Percentiles rank a stretch among this genome's conserved stretches.
Evolutionary conservation across 2,113 vertebrate genomes (phyloP).

Genomic region (Mirza zaza): DNA sequence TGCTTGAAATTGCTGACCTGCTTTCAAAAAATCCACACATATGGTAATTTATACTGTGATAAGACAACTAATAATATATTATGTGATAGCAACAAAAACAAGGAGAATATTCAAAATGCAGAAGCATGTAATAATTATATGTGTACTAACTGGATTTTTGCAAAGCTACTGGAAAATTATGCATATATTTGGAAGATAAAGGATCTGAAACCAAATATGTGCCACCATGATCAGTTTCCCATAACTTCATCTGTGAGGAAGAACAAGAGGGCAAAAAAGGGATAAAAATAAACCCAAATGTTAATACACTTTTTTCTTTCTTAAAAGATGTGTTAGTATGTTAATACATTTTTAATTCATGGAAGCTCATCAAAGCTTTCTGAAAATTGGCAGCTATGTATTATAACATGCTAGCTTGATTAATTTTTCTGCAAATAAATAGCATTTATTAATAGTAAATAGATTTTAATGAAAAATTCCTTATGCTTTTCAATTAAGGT

Average conservation of each 20-base stretch:
- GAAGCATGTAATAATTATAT: background rate
- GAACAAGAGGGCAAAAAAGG: background rate
- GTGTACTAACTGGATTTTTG: background rate
- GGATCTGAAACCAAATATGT: conserved; percentile 29
- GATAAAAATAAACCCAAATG: conserved; percentile 41
- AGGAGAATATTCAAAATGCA: background rate
- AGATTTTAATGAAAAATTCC: conserved; percentile 32
- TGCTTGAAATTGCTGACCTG: background rate
- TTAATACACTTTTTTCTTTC: too few relatives aligned
- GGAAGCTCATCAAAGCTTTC: conserved; percentile 21
- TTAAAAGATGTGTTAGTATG: too few relatives aligned
- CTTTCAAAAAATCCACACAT: background rate
- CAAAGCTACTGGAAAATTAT: conserved; percentile 18
- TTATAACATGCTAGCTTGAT: background rate
- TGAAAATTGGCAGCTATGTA: conserved; percentile 9
- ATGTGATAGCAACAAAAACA: conserved; percentile 6
- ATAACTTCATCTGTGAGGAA: conserved; percentile 4
- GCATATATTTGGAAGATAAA: background rate
- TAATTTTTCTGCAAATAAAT: conserved; percentile 12
- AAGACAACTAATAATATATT: background rate
- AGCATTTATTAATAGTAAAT: conserved; percentile 16
- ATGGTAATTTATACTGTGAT: background rate
- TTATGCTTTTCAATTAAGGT: background rate
- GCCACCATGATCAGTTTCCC: background rate
- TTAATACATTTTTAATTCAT: conserved; percentile 23